Base-by-base conservation (phyloP, 2,113 vertebrate species). In the Cranoglanis bouderius region DNA sequence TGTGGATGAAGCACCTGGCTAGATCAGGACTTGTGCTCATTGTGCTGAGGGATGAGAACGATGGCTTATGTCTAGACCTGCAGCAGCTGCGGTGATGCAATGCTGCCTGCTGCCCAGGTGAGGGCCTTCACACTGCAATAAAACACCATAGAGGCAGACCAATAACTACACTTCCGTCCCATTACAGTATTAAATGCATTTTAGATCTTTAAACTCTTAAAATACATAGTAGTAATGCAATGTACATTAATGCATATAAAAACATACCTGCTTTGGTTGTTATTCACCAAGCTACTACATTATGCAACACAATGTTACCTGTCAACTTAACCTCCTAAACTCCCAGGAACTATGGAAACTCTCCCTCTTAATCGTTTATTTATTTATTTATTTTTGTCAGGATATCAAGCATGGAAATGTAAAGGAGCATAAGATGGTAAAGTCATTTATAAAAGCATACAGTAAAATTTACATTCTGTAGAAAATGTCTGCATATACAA, bases 1-100 rank as follows among this genome's bases (percentile, higher is more conserved):
- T 85, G 74, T 82, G 81, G 63, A 53, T 21, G 32, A 49, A 82
- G 43, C 77, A 67, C 70, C 84, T 88, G 88, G 67, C 65, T 85
- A 57, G 70, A 86, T 81, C 21, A 57, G 40, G 72, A n/a, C 55
- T 19, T 72, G 85, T 49, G 46, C 46, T 87, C 26, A 53, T 70
- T 29, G 35, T 85, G 87, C 43, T 46, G 24, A 82, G 70, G 77
- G 67, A 78, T 80, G 57, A 78, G 24, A 81, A 74, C 1, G 26
- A 46, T 21, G 49, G 72, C 53, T 77, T 35, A 55, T 21, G 32
- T 63, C 82, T 84, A 53, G 83, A 77, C 84, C 59, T 85, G 67
- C 49, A 21, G 65, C 38, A 81, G 29, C 29, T 84, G 85, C 24
- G 80, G 61, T 88, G 82, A 83, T 80, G 61, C 61, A 85, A 83